Conservation (phyloP, 2,888 invertebrate species). For the Sinopyrophorus schimmeli region DNA sequence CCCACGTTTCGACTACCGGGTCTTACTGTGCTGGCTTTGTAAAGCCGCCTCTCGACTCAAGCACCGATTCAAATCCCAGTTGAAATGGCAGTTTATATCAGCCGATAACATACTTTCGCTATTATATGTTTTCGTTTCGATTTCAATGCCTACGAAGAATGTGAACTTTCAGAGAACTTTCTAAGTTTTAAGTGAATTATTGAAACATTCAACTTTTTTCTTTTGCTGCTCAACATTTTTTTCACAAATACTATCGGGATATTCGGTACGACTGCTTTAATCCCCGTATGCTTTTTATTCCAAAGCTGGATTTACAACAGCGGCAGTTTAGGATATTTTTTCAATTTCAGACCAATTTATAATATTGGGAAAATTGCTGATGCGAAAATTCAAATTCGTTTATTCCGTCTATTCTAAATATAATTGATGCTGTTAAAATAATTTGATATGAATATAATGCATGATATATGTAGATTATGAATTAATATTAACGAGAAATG, state of each 20-base stretch:
- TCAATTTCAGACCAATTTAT: slow-evolving; percentile 13
- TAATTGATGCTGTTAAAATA: background rate
- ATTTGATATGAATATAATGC: background rate
- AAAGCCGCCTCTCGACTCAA: slow-evolving; percentile 40
- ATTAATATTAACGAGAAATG: no score
- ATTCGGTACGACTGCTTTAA: background rate
- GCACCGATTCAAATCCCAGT: slow-evolving; percentile 39
- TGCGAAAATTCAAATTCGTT: slow-evolving; percentile 14
- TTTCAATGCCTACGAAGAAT: slow-evolving; percentile 36
- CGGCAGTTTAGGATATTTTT: slow-evolving; percentile 11
- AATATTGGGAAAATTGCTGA: slow-evolving; percentile 9
- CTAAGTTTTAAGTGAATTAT: slow-evolving; percentile 29
- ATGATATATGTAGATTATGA: no score
- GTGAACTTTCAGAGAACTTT: slow-evolving; percentile 25
- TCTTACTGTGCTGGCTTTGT: slow-evolving; percentile 37
- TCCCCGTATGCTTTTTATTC: slow-evolving; percentile 1
- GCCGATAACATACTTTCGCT: slow-evolving; percentile 38
- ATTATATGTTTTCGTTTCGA: slow-evolving; percentile 39
- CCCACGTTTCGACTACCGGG: slow-evolving; percentile 40
- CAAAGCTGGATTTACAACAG: slow-evolving; percentile 10
- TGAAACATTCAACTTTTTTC: slow-evolving; percentile 13
- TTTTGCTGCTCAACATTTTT: background rate
- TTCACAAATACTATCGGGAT: background rate
- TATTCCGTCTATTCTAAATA: background rate
- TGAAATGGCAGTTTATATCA: slow-evolving; percentile 40